phyloP scores from a whole-genome alignment of 2,113 vertebrate species.

The Nesoenas mayeri region DNA sequence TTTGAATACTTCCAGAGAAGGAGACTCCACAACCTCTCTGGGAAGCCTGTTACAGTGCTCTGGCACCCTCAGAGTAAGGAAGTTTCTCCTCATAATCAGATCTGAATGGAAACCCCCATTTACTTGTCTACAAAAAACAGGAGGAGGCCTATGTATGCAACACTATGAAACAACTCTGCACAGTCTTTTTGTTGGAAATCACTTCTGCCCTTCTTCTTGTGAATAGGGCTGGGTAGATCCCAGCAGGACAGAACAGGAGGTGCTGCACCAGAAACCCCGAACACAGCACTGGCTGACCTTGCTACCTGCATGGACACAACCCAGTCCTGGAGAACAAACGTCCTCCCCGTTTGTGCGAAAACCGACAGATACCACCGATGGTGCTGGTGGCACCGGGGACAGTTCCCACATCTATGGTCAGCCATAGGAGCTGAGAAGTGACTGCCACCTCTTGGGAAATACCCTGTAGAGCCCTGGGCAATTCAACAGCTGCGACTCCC shows the following conservation, averaged over 20 bases:
- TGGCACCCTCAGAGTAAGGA: no score
- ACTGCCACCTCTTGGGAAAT: background rate
- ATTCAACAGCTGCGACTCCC: background rate
- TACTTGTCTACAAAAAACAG: background rate
- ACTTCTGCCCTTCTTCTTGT: background rate
- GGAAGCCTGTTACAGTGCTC: no score
- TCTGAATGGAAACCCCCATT: background rate
- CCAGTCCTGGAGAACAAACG: rapidly evolving
- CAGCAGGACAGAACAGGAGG: background rate
- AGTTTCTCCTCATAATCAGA: background rate
- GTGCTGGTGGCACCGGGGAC: background rate
- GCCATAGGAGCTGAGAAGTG: background rate
- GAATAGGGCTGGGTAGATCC: background rate
- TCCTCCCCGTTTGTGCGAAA: background rate
- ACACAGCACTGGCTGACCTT: background rate
- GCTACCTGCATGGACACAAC: background rate
- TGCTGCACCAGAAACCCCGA: rapidly evolving
- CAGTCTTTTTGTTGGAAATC: background rate
- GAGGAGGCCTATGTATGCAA: background rate
- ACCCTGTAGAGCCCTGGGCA: background rate
- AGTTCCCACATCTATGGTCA: background rate
- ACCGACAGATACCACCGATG: background rate
- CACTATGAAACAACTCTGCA: background rate
- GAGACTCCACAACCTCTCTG: no score
- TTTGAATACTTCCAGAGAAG: no score